Evolutionary conservation across 2,113 vertebrate genomes (phyloP).

Genomic region (Ceratotherium simum): DNA sequence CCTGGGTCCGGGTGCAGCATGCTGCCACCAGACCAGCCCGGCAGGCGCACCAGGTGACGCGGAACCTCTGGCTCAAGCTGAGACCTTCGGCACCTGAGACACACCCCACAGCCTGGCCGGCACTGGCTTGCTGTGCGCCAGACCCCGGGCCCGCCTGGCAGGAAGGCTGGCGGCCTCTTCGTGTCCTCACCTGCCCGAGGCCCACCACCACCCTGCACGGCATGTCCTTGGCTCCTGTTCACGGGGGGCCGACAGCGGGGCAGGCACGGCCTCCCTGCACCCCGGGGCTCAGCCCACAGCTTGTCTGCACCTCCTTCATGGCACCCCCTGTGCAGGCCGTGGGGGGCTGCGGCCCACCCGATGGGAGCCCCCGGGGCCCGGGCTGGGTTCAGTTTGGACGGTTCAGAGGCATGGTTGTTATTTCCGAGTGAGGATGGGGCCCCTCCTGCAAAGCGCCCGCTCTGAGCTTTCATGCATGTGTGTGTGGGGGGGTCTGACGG

Average conservation of each 20-base stretch:
- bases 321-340: neutral
- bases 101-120: no score
- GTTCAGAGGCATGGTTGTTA: neutral
- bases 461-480: neutral
- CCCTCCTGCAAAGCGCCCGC: neutral
- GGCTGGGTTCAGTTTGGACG: neutral
- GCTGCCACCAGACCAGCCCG: neutral
- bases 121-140: neutral
- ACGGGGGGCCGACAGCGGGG: neutral
- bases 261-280: no score
- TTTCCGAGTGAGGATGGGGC: neutral
- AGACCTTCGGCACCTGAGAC: neutral
- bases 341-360: neutral
- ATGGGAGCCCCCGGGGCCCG: neutral
- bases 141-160: neutral
- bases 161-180: neutral
- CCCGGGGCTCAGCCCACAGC: neutral
- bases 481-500: neutral
- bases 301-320: neutral
- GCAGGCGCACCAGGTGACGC: neutral
- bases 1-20: neutral
- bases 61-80: rapidly evolving
- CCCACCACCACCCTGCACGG: neutral
- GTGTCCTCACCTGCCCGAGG: no score
- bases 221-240: neutral